These are phyloP conservation scores for Sebastes fasciatus DNA, from an alignment of 2,113 vertebrate genomes.

Conservation along the genomic window DNA sequence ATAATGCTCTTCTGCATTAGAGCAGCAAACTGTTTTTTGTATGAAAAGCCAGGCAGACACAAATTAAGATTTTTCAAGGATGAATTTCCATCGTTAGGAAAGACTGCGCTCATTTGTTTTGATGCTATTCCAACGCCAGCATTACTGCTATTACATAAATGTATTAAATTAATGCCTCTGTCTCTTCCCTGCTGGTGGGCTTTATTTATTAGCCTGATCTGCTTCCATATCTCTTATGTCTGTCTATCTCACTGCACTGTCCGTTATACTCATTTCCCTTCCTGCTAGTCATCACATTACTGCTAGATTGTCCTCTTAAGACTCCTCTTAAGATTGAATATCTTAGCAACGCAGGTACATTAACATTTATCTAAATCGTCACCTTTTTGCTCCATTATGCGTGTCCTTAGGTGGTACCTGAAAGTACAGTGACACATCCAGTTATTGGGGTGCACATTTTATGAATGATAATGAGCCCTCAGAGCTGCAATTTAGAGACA, in stretches of 20 bases:
- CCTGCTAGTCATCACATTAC: background rate
- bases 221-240: conserved; percentile 62
- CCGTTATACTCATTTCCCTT: background rate
- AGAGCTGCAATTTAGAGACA: background rate
- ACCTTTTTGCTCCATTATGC: background rate
- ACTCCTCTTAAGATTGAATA: background rate
- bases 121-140: conserved; percentile 17
- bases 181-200: conserved; percentile 65
- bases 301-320: background rate
- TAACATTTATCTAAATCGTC: background rate
- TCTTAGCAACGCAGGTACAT: background rate
- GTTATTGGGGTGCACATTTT: background rate
- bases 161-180: conserved; percentile 79
- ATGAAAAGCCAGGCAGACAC: conserved; percentile 8
- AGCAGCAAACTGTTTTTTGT: background rate
- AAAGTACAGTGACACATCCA: background rate
- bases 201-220: conserved; percentile 75
- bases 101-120: conserved; percentile 30
- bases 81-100: conserved; percentile 11
- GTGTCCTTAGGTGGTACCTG: background rate
- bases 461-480: conserved; percentile 4
- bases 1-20: conserved; percentile 15
- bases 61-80: conserved; percentile 15
- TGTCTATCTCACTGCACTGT: conserved; percentile 43
- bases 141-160: conserved; percentile 41